Evolutionary conservation across 2,797 vertebrate genomes (phyloP), one percentile per base, ranked within the genome.

Genomic region (Coreius guichenoti): DNA sequence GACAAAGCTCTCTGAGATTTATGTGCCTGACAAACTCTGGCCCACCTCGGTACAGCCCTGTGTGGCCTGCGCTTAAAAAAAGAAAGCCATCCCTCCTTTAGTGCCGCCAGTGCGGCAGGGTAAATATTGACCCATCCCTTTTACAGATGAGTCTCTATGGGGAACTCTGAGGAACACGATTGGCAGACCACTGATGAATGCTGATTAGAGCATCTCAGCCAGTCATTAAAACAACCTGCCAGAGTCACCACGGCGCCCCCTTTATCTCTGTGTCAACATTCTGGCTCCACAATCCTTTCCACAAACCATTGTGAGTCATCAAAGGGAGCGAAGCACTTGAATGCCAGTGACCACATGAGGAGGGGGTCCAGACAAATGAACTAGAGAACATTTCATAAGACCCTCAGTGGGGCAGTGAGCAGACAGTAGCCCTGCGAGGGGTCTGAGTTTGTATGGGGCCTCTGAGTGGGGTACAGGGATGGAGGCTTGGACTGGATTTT

Each of bases 161-260:
- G 74, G 17, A 63, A 17, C 26, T 45, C n/a, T 26, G 36, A 51
- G 23, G 33, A 58, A 80, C n/a, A 36, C 12, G 75, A 74, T 45
- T 54, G 69, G 83, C 69, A 86, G 68, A 36, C 5, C 83, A 73
- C 49, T 83, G 84, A 86, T 86, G 78, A 86, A 86, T 67, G 75
- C 80, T 83, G 63, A 86, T 80, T 83, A 88, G 51, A 83, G 39
- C 31, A 74, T 78, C 74, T 45, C 17, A 51, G 84, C 33, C 33
- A 80, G 75, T 61, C n/a, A 1, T 45, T 65, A 56, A 61, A 67
- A 75, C 83, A 26, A 74, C 36, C 47, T 58, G 61, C 74, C 39
- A 80, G 12, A 47, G 63, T 83, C 61, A 58, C 80, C 70, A 19
- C 21, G 77, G 76, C 6, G 14, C 70, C 51, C 31, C 63, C 39